Conservation (phyloP, 2,797 vertebrate genomes). For the Sus cebifrons region DNA sequence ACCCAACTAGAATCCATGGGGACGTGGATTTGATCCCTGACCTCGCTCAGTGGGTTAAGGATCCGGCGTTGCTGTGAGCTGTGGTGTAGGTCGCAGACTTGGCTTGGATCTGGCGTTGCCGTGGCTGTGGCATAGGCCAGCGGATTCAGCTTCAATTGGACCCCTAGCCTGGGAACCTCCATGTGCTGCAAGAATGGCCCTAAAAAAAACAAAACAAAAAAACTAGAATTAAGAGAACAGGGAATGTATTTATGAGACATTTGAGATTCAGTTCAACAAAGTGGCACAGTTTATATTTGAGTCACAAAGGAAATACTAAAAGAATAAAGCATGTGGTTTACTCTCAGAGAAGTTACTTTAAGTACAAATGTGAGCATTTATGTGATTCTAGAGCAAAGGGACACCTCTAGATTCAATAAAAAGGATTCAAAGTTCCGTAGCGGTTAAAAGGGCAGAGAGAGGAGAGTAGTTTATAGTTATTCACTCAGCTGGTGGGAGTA, state of each 20-base stretch:
- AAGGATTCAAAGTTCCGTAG: background rate
- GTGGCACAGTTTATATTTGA: background rate
- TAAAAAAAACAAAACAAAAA: too few species aligned
- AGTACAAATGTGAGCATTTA: background rate
- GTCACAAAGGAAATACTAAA: background rate
- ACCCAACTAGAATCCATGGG: too few species aligned
- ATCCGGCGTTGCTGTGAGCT: too few species aligned
- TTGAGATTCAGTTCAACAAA: background rate
- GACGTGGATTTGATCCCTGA: too few species aligned
- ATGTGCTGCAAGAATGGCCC: too few species aligned
- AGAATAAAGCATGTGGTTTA: background rate
- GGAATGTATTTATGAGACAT: background rate
- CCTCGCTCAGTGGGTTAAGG: too few species aligned
- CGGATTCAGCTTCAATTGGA: too few species aligned
- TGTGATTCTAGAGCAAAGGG: background rate
- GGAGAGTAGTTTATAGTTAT: background rate
- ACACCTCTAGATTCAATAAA: background rate
- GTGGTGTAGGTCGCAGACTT: too few species aligned
- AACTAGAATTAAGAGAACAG: background rate
- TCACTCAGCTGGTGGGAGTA: background rate
- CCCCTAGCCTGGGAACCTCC: too few species aligned
- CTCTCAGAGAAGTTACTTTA: conserved; percentile 53
- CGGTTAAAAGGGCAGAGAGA: background rate
- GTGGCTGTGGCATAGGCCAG: too few species aligned
- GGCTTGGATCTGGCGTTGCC: too few species aligned